Percentiles rank a stretch among this genome's conserved stretches.
These are phyloP conservation scores for Mastomys coucha DNA, from an alignment of 2,113 vertebrate genomes.

Conservation along the genomic window DNA sequence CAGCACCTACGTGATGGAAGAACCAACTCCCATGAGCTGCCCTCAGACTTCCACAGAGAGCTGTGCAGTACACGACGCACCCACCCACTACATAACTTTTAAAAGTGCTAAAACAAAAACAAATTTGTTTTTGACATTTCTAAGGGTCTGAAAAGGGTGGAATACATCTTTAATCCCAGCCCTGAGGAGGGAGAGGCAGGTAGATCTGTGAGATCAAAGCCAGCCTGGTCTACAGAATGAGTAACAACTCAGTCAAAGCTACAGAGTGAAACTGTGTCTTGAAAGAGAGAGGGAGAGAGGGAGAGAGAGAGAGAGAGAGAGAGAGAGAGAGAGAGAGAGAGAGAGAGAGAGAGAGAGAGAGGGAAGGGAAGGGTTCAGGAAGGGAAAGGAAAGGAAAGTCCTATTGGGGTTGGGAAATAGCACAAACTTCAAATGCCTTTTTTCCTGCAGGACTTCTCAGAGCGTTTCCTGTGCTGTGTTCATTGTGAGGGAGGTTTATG, in stretches of 20 bases:
- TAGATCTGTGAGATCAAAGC: not conserved
- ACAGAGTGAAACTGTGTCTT: not conserved
- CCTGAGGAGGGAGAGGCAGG: not conserved
- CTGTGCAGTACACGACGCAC: no score
- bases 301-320: no score
- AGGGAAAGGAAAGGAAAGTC: no score
- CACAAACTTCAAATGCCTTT: not conserved
- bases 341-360: no score
- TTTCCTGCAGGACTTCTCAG: constrained; percentile 13
- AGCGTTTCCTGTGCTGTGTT: not conserved
- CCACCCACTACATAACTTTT: not conserved
- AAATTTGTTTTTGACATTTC: not conserved
- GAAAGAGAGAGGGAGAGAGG: no score
- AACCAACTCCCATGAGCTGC: not conserved
- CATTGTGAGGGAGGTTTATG: not conserved
- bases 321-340: fast-evolving
- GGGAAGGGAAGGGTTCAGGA: no score
- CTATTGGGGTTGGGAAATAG: not conserved
- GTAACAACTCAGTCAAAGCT: not conserved
- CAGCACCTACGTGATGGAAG: not conserved
- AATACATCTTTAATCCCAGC: not conserved
- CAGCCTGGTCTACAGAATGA: not conserved
- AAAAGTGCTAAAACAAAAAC: not conserved
- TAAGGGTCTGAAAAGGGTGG: not conserved
- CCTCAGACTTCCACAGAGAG: not conserved